phyloP scores from a whole-genome alignment of 2,113 vertebrate genomes.

The Dasypus novemcinctus region DNA sequence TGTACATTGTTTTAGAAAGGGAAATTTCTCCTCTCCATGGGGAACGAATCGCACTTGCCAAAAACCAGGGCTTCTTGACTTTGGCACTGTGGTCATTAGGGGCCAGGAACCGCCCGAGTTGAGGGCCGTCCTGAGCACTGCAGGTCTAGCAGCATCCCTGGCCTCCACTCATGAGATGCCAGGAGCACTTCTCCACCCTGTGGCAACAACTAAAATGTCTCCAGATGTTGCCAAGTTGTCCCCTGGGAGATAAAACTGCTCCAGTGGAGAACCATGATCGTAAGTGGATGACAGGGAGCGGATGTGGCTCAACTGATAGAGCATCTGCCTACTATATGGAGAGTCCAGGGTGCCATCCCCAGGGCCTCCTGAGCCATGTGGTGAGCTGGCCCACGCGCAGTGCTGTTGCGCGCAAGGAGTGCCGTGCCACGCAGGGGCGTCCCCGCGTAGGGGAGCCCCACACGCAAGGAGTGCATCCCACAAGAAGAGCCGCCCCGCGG shows the following conservation, averaged over 20 bases:
- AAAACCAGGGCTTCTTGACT: background rate
- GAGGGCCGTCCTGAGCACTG: fast-evolving
- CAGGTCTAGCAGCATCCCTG: fast-evolving
- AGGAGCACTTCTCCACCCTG: background rate
- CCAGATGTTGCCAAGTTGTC: background rate
- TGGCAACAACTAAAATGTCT: background rate
- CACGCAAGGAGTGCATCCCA: no score
- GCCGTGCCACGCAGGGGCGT: no score
- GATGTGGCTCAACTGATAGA: no score
- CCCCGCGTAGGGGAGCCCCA: no score
- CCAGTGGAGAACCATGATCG: background rate
- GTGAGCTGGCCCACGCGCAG: no score
- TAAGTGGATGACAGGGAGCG: fast-evolving
- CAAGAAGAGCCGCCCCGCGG: no score
- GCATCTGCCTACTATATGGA: no score
- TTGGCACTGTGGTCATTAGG: fast-evolving
- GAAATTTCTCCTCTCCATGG: background rate
- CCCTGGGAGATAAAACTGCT: background rate
- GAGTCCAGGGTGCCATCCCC: no score
- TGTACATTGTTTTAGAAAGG: background rate
- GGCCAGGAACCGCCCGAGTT: fast-evolving
- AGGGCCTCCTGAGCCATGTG: no score
- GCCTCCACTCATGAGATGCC: fast-evolving
- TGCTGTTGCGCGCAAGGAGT: no score
- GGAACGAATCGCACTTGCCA: fast-evolving